Evolutionary conservation across 2,888 invertebrate species (phyloP), one percentile per base, ranked within the genome.

Genomic region (Alloscopus bannaensis): DNA sequence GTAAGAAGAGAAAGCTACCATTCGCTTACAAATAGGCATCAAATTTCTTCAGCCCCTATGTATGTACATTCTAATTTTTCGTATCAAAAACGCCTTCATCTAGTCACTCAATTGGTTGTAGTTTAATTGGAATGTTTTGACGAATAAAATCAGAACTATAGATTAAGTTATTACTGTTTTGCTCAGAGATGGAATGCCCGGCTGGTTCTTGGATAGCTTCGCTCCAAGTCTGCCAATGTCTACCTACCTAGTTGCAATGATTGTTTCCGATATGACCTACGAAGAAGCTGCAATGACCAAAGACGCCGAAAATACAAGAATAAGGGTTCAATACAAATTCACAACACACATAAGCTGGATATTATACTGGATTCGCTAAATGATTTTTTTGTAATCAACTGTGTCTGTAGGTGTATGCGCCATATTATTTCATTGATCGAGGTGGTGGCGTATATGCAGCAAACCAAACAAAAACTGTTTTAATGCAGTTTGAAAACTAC

Each of bases 241-340:
- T 8, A 97, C 97, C 0, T 98, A 98, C 87, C 89, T 98, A 11
- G 93, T 94, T 0, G 96, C 96, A 86, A 96, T 98, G 88, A 96
- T 97, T 65, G 92, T 98, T 0, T 95, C 96, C 75, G 96, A 98
- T 88, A 98, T 97, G 89, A 72, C 80, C 2, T 83, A 80, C 26
- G 80, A 72, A 20, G 70, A 81, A 64, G 83, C 79, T 40, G 18
- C 50, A n/a, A 22, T 4, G 11, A 13, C n/a, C 16, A 45, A 52
- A 2, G 16, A 55, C 2, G 65, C 70, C 8, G 73, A 75, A 6
- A 8, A 59, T 20, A 68, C 76, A 11, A 65, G 18, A 13, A 66
- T 76, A 31, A 16, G 81, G 20, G 80, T 78, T 31, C n/a, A n/a
- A n/a, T n/a, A n/a, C n/a, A n/a, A n/a, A n/a, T n/a, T n/a, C n/a